Conservation (phyloP, 2,888 invertebrate species). For the Drosophila multiciliata region DNA sequence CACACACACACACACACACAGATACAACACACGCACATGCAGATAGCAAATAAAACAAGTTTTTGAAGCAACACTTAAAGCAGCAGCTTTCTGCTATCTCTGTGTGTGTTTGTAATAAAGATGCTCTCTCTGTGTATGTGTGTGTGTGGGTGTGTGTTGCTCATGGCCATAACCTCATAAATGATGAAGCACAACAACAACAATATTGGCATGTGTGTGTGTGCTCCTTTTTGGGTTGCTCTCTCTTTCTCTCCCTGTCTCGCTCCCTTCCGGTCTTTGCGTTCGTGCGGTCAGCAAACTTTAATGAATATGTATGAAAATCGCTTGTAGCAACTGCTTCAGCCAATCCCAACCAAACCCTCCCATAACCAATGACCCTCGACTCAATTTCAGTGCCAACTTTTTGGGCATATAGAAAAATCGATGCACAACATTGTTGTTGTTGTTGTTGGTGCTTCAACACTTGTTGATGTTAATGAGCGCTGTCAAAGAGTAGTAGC, state of each 20-base stretch:
- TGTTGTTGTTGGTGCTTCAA: constrained; percentile 33
- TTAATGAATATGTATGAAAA: constrained; percentile 81
- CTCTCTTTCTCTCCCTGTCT: background rate
- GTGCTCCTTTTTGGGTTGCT: constrained; percentile 8
- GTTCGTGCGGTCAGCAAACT: constrained; percentile 77
- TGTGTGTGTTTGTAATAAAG: constrained; percentile 64
- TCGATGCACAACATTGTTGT: constrained; percentile 40
- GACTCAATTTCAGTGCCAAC: constrained; percentile 23
- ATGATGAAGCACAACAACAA: constrained; percentile 71
- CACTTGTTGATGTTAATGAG: constrained; percentile 76
- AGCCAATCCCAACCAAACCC: background rate
- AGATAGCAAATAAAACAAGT: constrained; percentile 59
- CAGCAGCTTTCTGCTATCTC: constrained; percentile 39
- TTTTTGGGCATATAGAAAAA: constrained; percentile 51
- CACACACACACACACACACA: constrained; percentile 36
- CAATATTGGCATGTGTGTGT: constrained; percentile 33
- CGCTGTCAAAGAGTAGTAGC: constrained; percentile 15
- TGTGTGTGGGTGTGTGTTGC: constrained; percentile 39
- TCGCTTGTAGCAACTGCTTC: constrained; percentile 62
- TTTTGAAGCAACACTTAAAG: constrained; percentile 72
- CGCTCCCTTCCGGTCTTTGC: constrained; percentile 28
- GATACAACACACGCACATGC: constrained; percentile 44
- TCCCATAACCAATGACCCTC: background rate
- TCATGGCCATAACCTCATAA: constrained; percentile 73
- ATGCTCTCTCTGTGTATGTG: constrained; percentile 42